These are phyloP conservation scores for Sebastiscus albofasciatus DNA, from an alignment of 2,797 vertebrate species.

Conservation along the genomic window DNA sequence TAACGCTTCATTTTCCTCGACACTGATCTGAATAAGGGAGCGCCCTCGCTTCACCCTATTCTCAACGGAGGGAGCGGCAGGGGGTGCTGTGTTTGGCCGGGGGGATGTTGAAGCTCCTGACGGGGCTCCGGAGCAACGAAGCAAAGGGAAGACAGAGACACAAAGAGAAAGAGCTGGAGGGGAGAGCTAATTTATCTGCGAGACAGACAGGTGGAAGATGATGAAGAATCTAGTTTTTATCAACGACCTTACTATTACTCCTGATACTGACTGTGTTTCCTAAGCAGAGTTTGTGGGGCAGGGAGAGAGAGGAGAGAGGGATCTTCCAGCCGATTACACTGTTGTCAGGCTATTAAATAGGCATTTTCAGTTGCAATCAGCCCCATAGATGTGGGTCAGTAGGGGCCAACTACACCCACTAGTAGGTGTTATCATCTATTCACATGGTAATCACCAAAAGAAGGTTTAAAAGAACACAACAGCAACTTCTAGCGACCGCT, in stretches of 20 bases:
- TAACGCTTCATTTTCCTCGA: constrained; percentile 55
- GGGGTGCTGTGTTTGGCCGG: constrained; percentile 58
- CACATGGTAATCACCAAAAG: accelerated
- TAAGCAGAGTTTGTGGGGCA: no score
- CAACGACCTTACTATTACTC: no score
- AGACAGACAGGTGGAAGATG: constrained; percentile 15
- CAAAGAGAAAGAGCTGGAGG: constrained; percentile 48
- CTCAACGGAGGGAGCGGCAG: constrained; percentile 48
- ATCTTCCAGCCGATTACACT: no score
- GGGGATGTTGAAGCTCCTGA: constrained; percentile 52
- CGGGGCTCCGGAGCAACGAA: constrained; percentile 10
- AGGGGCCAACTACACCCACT: no score
- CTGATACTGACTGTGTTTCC: no score
- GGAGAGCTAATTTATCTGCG: constrained; percentile 41
- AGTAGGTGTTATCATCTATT: no score
- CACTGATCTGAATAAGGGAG: constrained; percentile 52
- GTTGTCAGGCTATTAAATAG: no score
- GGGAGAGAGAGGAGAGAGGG: no score
- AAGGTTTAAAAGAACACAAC: no score
- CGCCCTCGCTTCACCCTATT: constrained; percentile 36
- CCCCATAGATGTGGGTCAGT: no score
- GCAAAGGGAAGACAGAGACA: constrained; percentile 41
- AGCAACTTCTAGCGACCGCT: no score
- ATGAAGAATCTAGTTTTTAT: neutral
- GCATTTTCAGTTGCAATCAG: no score